These are phyloP conservation scores for Temnothorax longispinosus DNA, from an alignment of 1,140 invertebrate genomes.

Conservation along the genomic window DNA sequence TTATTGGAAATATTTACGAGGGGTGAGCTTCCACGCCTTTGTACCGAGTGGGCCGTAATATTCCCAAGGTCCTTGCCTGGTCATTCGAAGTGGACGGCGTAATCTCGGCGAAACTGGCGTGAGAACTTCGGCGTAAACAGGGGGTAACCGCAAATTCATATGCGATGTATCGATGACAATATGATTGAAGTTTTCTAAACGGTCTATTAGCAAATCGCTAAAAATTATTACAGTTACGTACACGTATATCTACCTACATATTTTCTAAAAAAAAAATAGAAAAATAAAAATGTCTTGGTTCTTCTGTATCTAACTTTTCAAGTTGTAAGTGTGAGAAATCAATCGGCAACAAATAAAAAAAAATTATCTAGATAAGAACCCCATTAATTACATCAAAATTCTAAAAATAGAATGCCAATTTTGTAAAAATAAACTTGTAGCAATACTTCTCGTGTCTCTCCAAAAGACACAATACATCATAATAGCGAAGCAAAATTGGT, in stretches of 20 bases:
- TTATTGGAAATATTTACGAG: constrained; percentile 72
- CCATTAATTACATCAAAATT: not conserved
- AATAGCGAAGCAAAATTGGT: constrained; percentile 18
- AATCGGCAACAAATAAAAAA: not conserved
- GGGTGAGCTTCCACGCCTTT: constrained; percentile 67
- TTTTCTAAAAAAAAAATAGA: not conserved
- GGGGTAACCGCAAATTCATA: not conserved
- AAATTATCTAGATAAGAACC: not conserved
- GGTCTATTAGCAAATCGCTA: not conserved
- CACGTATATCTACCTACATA: not conserved
- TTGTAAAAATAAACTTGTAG: not conserved
- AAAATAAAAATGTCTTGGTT: not conserved
- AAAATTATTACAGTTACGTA: not conserved
- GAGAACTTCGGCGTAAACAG: constrained; percentile 62
- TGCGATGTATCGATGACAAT: not conserved
- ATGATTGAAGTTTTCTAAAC: not conserved
- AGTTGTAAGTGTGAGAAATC: not conserved
- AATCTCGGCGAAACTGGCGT: constrained; percentile 63
- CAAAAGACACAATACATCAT: not conserved
- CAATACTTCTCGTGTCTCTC: not conserved
- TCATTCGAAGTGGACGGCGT: constrained; percentile 53
- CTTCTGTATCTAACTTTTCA: not conserved
- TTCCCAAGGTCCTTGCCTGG: constrained; percentile 50
- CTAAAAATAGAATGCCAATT: not conserved
- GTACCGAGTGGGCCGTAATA: constrained; percentile 67